Percentiles rank a stretch among this genome's conserved stretches.
These are phyloP conservation scores for Mongoloraphidia duomilia DNA, from an alignment of 2,888 invertebrate species.

Conservation along the genomic window DNA sequence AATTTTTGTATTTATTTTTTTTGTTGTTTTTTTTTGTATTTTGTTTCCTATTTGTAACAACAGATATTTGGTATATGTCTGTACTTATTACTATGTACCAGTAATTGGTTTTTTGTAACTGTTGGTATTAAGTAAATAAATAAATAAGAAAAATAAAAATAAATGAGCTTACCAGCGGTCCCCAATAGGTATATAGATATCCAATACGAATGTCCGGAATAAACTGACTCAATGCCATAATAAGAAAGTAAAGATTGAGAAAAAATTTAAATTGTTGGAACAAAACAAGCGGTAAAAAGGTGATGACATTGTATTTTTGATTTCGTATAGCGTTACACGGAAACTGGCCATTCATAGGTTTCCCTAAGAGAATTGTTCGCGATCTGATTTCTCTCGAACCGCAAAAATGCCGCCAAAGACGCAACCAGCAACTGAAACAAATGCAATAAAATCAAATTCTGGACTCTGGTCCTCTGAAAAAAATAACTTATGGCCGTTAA, in stretches of 20 bases:
- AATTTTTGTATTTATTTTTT: too few species aligned
- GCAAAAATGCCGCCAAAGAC: slow-evolving; percentile 57
- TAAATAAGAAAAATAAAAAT: too few species aligned
- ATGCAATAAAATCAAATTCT: slow-evolving; percentile 1
- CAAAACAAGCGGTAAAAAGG: slow-evolving; percentile 80
- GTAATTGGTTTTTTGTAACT: too few species aligned
- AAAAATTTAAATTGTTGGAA: slow-evolving; percentile 99
- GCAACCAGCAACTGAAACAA: slow-evolving; percentile 57
- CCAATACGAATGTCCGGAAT: slow-evolving; percentile 94
- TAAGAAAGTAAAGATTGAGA: slow-evolving; percentile 91
- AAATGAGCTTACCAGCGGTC: slow-evolving; percentile 56
- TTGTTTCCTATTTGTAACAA: too few species aligned
- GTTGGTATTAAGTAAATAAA: too few species aligned
- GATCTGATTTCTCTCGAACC: slow-evolving; percentile 60
- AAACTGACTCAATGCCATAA: slow-evolving; percentile 97
- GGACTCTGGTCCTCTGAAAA: neutral
- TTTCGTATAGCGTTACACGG: slow-evolving; percentile 94
- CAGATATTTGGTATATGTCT: too few species aligned
- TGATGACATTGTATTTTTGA: slow-evolving; percentile 91
- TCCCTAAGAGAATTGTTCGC: slow-evolving; percentile 64
- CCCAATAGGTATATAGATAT: slow-evolving; percentile 99
- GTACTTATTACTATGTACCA: too few species aligned
- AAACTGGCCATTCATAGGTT: slow-evolving; percentile 65
- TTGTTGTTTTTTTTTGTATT: too few species aligned
- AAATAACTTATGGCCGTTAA: too few species aligned